Evolutionary conservation across 2,888 invertebrate genomes (phyloP).

Genomic region (Ariolimax columbianus): DNA sequence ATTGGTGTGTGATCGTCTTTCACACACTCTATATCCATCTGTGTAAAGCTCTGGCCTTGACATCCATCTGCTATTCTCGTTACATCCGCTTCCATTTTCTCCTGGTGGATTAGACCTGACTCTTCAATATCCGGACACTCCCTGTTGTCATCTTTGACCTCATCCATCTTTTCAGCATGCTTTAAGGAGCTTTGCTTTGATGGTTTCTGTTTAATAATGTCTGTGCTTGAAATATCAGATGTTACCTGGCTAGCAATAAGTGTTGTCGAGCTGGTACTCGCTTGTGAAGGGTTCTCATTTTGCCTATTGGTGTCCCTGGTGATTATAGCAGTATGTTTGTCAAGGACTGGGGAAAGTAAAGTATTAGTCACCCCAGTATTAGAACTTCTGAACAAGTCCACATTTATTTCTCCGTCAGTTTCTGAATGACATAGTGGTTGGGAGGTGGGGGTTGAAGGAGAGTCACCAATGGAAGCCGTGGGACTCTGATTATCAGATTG

Average conservation of each 20-base stretch:
- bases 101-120: neutral
- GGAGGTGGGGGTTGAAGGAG: neutral
- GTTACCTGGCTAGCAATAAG: conserved; percentile 16
- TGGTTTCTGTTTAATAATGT: neutral
- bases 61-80: neutral
- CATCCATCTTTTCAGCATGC: neutral
- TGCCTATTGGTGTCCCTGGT: neutral
- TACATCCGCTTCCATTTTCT: neutral
- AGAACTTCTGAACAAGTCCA: neutral
- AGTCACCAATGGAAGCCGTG: conserved; percentile 33
- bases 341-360: neutral
- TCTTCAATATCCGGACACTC: neutral
- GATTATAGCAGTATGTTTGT: neutral
- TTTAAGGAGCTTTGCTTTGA: neutral
- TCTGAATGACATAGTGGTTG: neutral
- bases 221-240: conserved; percentile 23
- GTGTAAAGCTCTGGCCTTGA: neutral
- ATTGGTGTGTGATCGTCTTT: neutral
- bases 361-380: neutral
- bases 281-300: neutral
- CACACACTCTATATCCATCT: neutral
- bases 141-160: neutral
- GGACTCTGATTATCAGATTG: conserved; percentile 63
- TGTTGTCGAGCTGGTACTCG: neutral
- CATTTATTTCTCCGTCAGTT: neutral